Evolutionary conservation across 1,140 invertebrate species (phyloP), one percentile per base, ranked within the genome.

Genomic region (Caenorhabditis latens): DNA sequence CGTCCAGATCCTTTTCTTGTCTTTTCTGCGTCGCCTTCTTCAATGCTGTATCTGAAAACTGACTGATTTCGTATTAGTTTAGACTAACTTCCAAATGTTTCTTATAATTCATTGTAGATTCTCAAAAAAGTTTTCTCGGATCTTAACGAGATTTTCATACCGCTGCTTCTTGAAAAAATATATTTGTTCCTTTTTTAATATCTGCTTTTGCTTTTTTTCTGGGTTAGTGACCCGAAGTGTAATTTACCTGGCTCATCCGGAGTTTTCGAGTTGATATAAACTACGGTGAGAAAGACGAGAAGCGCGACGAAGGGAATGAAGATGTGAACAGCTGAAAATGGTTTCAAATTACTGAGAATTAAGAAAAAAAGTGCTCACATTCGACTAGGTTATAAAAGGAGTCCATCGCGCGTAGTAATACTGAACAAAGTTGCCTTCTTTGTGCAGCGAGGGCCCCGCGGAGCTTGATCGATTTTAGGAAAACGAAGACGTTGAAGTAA

Each of bases 301-400:
- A 90, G 58, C 48, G 90, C 90, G 57, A 90, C 65, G 13, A 90
- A 32, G 7, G 90, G 90, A 58, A 90, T 90, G 84, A 90, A 90
- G 5, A 90, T 24, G 53, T 90, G 87, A 13, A 90, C 48, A 58
- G 55, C 42, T 84, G 83, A 57, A 53, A 63, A 84, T 46, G 3
- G 16, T 4, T 11, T 32, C 32, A 32, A 32, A 32, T 32, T 32
- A 32, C 32, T 32, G 32, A 32, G 32, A 32, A 32, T 32, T 46
- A 32, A 40, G 16, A 11, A 21, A 57, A 55, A 85, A 32, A 32
- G 32, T 1, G 32, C 53, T 42, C 48, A 88, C 87, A 61, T 83
- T 88, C 87, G 14, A 88, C 87, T n/a, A 88, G 40, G 46, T 88
- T 71, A 61, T 88, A 88, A n/a, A 88, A 16, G n/a, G 50, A 40